phyloP scores from a whole-genome alignment of 2,113 vertebrate species.

The Lanius ludovicianus region DNA sequence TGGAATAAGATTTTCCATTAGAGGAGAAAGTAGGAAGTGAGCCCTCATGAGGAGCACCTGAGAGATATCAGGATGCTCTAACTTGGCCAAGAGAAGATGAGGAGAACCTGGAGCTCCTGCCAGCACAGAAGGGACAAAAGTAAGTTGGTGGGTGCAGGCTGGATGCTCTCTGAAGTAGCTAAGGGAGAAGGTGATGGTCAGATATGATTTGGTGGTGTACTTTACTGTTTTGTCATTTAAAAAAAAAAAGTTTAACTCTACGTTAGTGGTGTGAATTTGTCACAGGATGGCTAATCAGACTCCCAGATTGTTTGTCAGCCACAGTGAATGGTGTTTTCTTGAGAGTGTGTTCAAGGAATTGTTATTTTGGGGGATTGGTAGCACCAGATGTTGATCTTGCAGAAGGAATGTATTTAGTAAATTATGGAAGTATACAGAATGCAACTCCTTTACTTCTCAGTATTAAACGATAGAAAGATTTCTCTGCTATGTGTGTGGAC shows the following conservation, averaged over 20 bases:
- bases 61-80: neutral
- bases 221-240: neutral
- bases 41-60: neutral
- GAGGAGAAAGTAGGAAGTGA: constrained; percentile 12
- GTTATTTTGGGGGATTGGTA: neutral
- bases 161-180: neutral
- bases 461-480: neutral
- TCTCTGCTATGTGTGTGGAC: neutral
- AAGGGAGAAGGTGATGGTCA: neutral
- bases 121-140: neutral
- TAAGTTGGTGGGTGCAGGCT: neutral
- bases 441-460: neutral
- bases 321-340: neutral
- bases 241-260: neutral
- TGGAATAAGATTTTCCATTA: neutral
- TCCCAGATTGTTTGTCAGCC: neutral
- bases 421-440: neutral
- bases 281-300: neutral
- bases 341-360: neutral
- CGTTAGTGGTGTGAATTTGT: neutral
- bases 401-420: neutral
- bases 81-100: neutral
- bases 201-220: neutral
- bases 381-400: neutral
- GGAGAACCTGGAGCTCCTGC: neutral